Evolutionary conservation across 2,888 invertebrate species (phyloP), one percentile per base, ranked within the genome.

Genomic region (Cristatella mucedo): DNA sequence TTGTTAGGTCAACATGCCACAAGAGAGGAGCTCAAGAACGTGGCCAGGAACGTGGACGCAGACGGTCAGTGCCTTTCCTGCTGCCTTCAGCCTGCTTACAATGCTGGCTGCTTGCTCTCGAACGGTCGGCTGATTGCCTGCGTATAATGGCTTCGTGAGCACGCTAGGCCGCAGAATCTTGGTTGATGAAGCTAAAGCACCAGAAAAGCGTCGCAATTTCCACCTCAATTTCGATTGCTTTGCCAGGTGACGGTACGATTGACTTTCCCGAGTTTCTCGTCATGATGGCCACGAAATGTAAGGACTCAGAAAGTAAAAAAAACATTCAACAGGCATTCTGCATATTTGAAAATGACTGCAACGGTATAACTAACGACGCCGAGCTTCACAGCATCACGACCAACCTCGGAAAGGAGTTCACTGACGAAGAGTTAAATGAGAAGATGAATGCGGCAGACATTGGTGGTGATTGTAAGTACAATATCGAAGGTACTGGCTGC

Each of bases 11-110:
- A 20, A 13, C 19, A 33, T 33, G 20, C 33, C 19, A 33, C 33
- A 6, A 22, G 21, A 6, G 6, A 4, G 5, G 19, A 33, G 20
- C 15, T 33, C 5, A 22, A 5, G 21, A 21, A 33, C 20, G 21
- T 33, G 33, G 4, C 21, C 33, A 33, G 16, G 4, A 21, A 33
- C 7, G 33, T 33, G 4, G 33, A 33, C 16, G 15, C 5, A 4
- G 33, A 33, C 11, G 33, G 33, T 33, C 13, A 33, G 33, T 33
- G 4, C 7, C n/a, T n/a, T n/a, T n/a, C n/a, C n/a, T n/a, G n/a
- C n/a, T n/a, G n/a, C n/a, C n/a, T n/a, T n/a, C n/a, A n/a, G n/a
- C n/a, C n/a, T n/a, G n/a, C n/a, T n/a, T n/a, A n/a, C n/a, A n/a
- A n/a, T n/a, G n/a, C n/a, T n/a, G n/a, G n/a, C n/a, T n/a, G n/a